These are phyloP conservation scores for Cancer borealis DNA, from an alignment of 2,888 invertebrate genomes.

Conservation along the genomic window DNA sequence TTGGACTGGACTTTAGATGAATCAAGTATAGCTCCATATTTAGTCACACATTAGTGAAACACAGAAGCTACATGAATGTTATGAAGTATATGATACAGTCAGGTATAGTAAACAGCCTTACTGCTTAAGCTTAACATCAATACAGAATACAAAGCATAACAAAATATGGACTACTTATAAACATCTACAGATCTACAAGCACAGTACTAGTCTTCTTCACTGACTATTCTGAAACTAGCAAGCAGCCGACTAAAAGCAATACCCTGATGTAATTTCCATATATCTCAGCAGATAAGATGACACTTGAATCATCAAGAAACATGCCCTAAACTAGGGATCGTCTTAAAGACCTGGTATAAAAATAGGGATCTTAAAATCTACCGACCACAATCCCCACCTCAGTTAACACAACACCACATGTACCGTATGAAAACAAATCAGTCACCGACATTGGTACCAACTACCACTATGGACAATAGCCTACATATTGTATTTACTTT, in stretches of 20 bases:
- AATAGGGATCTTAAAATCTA: too few species aligned
- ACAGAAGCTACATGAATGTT: not conserved
- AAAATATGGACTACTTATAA: not conserved
- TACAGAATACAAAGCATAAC: not conserved
- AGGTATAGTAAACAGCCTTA: not conserved
- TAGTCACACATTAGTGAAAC: not conserved
- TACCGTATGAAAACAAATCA: too few species aligned
- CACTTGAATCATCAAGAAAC: too few species aligned
- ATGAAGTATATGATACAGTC: not conserved
- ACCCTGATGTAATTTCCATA: not conserved
- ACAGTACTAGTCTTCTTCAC: not conserved
- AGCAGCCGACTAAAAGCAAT: not conserved
- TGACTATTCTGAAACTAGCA: not conserved
- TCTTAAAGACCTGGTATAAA: too few species aligned
- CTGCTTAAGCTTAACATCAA: not conserved
- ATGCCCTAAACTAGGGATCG: too few species aligned
- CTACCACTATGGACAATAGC: too few species aligned
- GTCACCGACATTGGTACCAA: too few species aligned
- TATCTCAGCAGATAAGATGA: too few species aligned
- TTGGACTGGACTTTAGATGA: not conserved
- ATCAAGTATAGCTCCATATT: not conserved
- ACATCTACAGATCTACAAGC: not conserved
- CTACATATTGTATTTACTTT: too few species aligned
- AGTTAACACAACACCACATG: too few species aligned
- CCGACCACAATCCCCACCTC: too few species aligned